Evolutionary conservation across 2,113 vertebrate species (phyloP).

Genomic region (Periophthalmus modestus): DNA sequence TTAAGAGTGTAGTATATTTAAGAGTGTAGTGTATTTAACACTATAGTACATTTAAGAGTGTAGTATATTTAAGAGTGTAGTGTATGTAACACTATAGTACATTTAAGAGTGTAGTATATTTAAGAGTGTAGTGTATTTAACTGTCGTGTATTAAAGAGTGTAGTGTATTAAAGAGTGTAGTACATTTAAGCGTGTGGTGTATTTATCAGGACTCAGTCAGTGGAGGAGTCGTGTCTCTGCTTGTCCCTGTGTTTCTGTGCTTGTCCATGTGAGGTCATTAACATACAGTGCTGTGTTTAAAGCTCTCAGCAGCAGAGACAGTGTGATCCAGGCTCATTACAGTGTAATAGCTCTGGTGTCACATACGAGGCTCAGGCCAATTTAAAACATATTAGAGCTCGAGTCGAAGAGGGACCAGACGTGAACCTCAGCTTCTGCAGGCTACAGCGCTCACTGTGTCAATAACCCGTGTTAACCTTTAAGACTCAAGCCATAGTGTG

Average conservation of each 20-base stretch:
- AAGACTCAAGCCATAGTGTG: conserved; percentile 23
- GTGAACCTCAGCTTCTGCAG: conserved; percentile 37
- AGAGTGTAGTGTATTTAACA: too few species aligned
- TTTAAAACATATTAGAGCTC: conserved; percentile 64
- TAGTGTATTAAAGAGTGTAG: too few species aligned
- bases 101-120: too few species aligned
- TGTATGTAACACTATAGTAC: too few species aligned
- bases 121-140: too few species aligned
- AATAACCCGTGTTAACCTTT: conserved; percentile 58
- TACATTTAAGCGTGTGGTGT: too few species aligned
- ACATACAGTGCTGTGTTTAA: conserved; percentile 10
- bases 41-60: too few species aligned
- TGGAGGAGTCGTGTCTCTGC: not conserved
- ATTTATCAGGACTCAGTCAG: too few species aligned
- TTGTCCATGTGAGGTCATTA: not conserved
- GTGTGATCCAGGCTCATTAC: conserved; percentile 38
- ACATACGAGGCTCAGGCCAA: conserved; percentile 52
- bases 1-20: too few species aligned
- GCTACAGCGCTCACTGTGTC: conserved; percentile 37
- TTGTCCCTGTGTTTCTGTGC: not conserved
- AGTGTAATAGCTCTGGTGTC: conserved; percentile 44
- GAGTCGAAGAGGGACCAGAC: conserved; percentile 46
- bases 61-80: too few species aligned
- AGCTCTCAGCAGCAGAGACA: conserved; percentile 25
- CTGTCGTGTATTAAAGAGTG: too few species aligned